A percentile compares a stretch with the other conserved stretches of the same genome.
These are phyloP conservation scores for Tachina lurida DNA, from an alignment of 2,888 invertebrate species.

Conservation along the genomic window DNA sequence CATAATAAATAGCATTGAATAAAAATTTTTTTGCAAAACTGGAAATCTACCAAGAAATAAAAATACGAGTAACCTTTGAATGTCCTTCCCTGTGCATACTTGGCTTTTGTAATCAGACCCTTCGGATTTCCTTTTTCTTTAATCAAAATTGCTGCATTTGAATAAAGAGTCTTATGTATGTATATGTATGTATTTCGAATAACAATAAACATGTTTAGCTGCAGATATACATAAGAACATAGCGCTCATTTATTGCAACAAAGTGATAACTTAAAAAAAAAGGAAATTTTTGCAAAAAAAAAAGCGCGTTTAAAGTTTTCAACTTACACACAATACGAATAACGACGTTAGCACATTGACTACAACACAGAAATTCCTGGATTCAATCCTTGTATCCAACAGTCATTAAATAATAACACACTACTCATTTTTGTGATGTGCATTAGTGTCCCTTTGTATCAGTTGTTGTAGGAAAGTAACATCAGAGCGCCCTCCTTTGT, in stretches of 20 bases:
- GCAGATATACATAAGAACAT: not conserved
- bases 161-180: not conserved
- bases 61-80: constrained; percentile 48
- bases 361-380: too few species aligned
- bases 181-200: not conserved
- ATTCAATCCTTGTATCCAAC: too few species aligned
- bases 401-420: too few species aligned
- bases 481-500: too few species aligned
- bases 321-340: too few species aligned
- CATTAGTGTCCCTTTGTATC: too few species aligned
- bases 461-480: too few species aligned
- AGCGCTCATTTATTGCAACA: not conserved
- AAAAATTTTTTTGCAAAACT: not conserved
- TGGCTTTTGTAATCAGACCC: not conserved
- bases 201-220: not conserved
- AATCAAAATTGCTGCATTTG: constrained; percentile 3
- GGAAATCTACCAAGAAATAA: not conserved
- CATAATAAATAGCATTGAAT: not conserved
- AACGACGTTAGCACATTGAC: too few species aligned
- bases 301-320: too few species aligned
- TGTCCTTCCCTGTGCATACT: constrained; percentile 33
- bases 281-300: too few species aligned
- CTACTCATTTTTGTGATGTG: too few species aligned
- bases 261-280: too few species aligned
- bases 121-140: constrained; percentile 9